Conservation (phyloP, 2,888 invertebrate genomes). For the Apodemia duryi region DNA sequence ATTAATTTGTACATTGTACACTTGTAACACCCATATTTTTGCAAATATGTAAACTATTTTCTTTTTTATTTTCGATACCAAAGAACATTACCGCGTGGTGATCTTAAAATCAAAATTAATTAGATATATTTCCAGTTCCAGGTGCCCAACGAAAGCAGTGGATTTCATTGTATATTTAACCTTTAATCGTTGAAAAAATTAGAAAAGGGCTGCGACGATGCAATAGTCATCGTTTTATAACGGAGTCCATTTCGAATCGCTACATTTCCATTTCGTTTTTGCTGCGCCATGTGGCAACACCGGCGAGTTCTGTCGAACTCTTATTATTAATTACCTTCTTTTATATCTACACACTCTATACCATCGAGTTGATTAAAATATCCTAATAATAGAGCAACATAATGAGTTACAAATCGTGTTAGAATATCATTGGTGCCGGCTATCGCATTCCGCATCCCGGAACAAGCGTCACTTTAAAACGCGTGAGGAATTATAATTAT, state of each 20-base stretch:
- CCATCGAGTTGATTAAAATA: conserved; percentile 76
- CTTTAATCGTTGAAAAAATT: conserved; percentile 34
- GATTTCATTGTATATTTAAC: conserved; percentile 25
- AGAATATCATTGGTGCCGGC: conserved; percentile 11
- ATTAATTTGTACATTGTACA: too few relatives aligned
- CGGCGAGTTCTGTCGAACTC: conserved; percentile 50
- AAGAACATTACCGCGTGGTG: not conserved
- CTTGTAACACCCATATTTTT: too few relatives aligned
- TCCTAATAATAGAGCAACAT: conserved; percentile 66
- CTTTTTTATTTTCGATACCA: too few relatives aligned
- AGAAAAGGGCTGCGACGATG: conserved; percentile 58
- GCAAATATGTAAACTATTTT: too few relatives aligned
- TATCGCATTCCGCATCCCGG: not conserved
- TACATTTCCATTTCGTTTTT: conserved; percentile 71
- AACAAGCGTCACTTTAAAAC: conserved; percentile 7
- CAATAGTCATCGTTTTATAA: conserved; percentile 60
- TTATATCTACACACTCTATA: conserved; percentile 66
- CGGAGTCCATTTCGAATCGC: conserved; percentile 70
- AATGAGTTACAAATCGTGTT: conserved; percentile 48
- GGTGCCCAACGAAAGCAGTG: conserved; percentile 16
- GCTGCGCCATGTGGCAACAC: conserved; percentile 68
- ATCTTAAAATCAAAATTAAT: not conserved
- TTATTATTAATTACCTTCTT: conserved; percentile 76
- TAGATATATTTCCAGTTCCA: not conserved
- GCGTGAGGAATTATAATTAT: conserved; percentile 9